A percentile compares a stretch with the other conserved stretches of the same genome.
Evolutionary conservation across 2,888 invertebrate genomes (phyloP).

Genomic region (Dynastes hyllus): DNA sequence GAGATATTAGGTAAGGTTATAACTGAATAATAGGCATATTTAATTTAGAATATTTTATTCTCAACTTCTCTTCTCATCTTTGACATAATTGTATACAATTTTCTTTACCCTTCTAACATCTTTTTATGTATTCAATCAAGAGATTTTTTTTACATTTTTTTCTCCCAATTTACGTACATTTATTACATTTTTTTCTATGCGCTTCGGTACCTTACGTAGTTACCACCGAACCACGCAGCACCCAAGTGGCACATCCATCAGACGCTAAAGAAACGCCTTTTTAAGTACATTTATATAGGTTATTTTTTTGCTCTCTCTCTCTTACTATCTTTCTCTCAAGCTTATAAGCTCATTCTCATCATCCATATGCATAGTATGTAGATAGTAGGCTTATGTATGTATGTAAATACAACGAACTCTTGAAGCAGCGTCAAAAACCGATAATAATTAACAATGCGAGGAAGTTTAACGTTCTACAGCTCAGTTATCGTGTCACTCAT

Average conservation of each 20-base stretch:
- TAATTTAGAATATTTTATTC: constrained; percentile 51
- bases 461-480: constrained; percentile 63
- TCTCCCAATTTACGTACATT: neutral
- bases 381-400: neutral
- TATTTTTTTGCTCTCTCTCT: no score
- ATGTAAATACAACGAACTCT: constrained; percentile 30
- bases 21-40: constrained; percentile 18
- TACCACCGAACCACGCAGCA: no score
- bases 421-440: constrained; percentile 54
- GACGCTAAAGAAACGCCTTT: no score
- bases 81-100: constrained; percentile 48
- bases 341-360: no score
- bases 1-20: neutral
- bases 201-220: no score
- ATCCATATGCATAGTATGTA: no score
- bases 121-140: neutral
- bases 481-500: constrained; percentile 65
- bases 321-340: neutral
- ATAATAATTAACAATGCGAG: constrained; percentile 63
- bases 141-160: constrained; percentile 24
- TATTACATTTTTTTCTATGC: neutral
- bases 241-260: no score
- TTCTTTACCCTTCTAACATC: constrained; percentile 9
- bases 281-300: no score
- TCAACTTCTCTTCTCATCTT: constrained; percentile 37